Evolutionary conservation across 2,113 vertebrate genomes (phyloP).

Genomic region (Penelope pileata): DNA sequence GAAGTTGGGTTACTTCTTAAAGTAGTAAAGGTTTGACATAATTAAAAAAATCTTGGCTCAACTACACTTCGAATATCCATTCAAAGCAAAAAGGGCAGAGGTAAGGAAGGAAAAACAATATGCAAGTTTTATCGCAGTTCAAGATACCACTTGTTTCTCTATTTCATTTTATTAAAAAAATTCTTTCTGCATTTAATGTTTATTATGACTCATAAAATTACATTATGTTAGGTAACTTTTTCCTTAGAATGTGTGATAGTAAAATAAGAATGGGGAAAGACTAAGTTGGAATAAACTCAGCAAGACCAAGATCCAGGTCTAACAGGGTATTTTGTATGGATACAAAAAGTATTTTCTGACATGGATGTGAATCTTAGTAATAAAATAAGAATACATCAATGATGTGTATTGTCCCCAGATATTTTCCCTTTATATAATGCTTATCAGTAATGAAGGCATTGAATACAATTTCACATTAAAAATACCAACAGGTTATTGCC

Average conservation of each 20-base stretch:
- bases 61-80: background rate
- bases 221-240: background rate
- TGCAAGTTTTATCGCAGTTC: background rate
- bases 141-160: background rate
- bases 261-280: background rate
- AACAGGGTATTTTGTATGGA: background rate
- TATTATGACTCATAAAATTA: constrained; percentile 25
- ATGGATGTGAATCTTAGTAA: background rate
- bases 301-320: background rate
- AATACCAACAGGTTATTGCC: background rate
- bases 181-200: background rate
- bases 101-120: background rate
- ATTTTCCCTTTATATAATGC: background rate
- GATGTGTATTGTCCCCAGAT: background rate
- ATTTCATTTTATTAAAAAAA: background rate
- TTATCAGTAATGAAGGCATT: background rate
- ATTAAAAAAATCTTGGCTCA: background rate
- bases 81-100: background rate
- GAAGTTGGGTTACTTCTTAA: background rate
- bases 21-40: background rate
- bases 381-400: background rate
- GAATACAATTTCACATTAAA: background rate
- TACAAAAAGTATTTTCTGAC: background rate
- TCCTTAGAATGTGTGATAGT: background rate
- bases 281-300: background rate